A percentile compares a stretch with the other conserved stretches of the same genome.
Evolutionary conservation across 1,140 invertebrate species (phyloP).

Genomic region (Trichogramma pretiosum): DNA sequence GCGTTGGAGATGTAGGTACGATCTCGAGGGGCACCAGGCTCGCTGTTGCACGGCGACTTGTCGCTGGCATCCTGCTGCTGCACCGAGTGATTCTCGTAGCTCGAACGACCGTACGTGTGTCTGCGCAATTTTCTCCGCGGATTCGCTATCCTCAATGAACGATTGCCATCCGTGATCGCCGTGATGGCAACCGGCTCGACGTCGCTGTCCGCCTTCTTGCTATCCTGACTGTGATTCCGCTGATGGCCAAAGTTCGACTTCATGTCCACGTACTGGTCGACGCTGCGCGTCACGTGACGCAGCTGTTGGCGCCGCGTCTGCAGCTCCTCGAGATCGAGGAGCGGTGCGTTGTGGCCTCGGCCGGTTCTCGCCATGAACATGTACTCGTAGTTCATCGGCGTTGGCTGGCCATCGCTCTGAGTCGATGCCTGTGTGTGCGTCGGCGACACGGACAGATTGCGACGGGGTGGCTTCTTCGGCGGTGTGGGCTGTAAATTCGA

Average conservation of each 20-base stretch:
- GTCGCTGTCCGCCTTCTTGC: conserved; percentile 29
- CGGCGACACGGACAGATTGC: conserved; percentile 76
- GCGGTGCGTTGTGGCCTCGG: conserved; percentile 52
- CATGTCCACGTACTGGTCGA: conserved; percentile 70
- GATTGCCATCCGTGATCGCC: conserved; percentile 58
- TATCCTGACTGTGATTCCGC: conserved; percentile 38
- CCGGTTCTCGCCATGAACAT: conserved; percentile 51
- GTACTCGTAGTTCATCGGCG: conserved; percentile 53
- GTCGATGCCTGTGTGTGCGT: conserved; percentile 55
- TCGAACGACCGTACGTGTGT: conserved; percentile 41
- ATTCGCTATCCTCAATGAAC: conserved; percentile 62
- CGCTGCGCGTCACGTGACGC: conserved; percentile 57
- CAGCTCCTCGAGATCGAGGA: conserved; percentile 59
- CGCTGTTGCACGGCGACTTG: no score
- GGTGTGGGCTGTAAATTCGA: conserved; percentile 60
- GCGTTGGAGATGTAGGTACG: conserved; percentile 51
- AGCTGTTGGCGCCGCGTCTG: conserved; percentile 50
- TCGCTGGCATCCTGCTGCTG: no score
- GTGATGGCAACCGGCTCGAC: conserved; percentile 62
- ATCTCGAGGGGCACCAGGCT: conserved; percentile 36
- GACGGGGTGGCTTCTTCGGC: conserved; percentile 77
- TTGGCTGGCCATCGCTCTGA: conserved; percentile 44
- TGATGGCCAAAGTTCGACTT: conserved; percentile 42
- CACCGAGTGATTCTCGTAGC: conserved; percentile 50
- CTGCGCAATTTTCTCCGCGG: conserved; percentile 60